phyloP scores from a whole-genome alignment of 2,888 invertebrate species.

The Mechanitis messenoides region DNA sequence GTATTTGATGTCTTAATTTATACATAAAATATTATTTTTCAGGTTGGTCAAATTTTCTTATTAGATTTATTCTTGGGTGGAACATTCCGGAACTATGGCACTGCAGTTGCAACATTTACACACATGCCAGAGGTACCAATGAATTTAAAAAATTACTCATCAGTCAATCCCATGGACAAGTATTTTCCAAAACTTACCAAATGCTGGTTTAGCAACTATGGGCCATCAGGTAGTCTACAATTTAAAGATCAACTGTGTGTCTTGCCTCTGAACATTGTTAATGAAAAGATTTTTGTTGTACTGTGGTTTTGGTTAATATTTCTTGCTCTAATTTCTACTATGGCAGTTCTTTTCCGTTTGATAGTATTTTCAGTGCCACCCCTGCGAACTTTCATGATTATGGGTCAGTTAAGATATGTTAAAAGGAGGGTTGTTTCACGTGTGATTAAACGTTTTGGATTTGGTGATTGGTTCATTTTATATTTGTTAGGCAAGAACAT shows the following conservation, averaged over 20 bases:
- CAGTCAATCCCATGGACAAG: conserved; percentile 81
- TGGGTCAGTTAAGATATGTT: conserved; percentile 76
- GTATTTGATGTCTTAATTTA: not conserved
- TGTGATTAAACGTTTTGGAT: conserved; percentile 73
- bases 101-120: conserved; percentile 67
- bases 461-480: conserved; percentile 87
- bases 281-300: conserved; percentile 86
- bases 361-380: conserved; percentile 74
- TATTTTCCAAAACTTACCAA: conserved; percentile 83
- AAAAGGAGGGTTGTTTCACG: conserved; percentile 70
- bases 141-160: conserved; percentile 47
- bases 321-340: conserved; percentile 76
- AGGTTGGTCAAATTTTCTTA: conserved; percentile 82
- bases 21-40: conserved; percentile 32
- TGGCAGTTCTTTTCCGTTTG: conserved; percentile 81
- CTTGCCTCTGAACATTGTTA: conserved; percentile 85
- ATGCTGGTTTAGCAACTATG: conserved; percentile 77
- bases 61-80: conserved; percentile 80
- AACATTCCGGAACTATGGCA: conserved; percentile 78
- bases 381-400: conserved; percentile 77
- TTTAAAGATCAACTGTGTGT: conserved; percentile 81
- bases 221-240: conserved; percentile 77
- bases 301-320: conserved; percentile 85
- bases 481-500: conserved; percentile 86
- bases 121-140: conserved; percentile 51